Conservation (phyloP, 2,113 vertebrate species). For the Percina caprodes region DNA sequence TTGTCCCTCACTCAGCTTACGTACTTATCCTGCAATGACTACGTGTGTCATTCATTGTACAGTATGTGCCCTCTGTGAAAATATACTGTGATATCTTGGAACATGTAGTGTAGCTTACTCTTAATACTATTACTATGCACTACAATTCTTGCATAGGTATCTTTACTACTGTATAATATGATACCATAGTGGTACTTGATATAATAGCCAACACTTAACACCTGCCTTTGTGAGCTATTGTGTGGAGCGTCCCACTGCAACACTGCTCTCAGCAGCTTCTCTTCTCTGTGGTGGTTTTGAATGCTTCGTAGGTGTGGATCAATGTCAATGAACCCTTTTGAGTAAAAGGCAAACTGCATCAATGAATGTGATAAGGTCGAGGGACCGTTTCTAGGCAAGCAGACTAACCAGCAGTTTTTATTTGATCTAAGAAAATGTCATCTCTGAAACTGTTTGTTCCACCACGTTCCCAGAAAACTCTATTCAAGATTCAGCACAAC, state of each 20-base stretch:
- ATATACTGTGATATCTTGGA: not conserved
- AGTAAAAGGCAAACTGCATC: constrained; percentile 43
- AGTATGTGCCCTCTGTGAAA: not conserved
- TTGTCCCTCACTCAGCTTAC: constrained; percentile 29
- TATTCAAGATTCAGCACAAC: not conserved
- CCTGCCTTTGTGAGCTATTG: constrained; percentile 18
- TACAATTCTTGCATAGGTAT: not conserved
- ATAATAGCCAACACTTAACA: constrained; percentile 52
- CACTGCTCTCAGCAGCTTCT: constrained; percentile 46
- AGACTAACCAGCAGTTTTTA: constrained; percentile 16
- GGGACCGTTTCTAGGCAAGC: constrained; percentile 22
- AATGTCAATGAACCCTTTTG: constrained; percentile 47
- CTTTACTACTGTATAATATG: constrained; percentile 10
- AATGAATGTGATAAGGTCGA: constrained; percentile 26
- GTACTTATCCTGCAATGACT: constrained; percentile 10
- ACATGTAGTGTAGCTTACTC: not conserved
- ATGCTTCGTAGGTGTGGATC: constrained; percentile 58
- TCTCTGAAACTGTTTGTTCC: constrained; percentile 13
- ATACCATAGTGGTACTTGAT: not conserved
- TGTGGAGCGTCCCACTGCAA: constrained; percentile 24
- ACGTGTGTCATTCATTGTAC: not conserved
- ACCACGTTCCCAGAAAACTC: not conserved
- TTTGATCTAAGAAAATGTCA: constrained; percentile 37
- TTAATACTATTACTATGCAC: not conserved
- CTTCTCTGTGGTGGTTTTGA: constrained; percentile 36